Evolutionary conservation across 2,113 vertebrate species (phyloP).

Genomic region (Periophthalmodon schlosseri): DNA sequence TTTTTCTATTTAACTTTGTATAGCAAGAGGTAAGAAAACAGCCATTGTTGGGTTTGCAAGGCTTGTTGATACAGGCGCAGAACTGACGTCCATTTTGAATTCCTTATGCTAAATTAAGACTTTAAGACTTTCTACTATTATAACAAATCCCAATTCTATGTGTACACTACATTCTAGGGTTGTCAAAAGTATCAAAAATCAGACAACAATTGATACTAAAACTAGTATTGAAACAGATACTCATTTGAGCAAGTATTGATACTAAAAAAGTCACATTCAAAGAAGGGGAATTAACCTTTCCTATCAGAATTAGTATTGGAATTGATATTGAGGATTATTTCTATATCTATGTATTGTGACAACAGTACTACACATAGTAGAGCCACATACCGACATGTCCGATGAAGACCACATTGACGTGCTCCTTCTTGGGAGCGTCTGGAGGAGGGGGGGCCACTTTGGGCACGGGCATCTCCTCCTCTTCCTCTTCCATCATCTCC

Average conservation of each 20-base stretch:
- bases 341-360: too few relatives aligned
- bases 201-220: too few relatives aligned
- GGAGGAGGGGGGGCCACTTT: slow-evolving; percentile 86
- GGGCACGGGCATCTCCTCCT: slow-evolving; percentile 89
- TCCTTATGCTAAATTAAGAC: not conserved
- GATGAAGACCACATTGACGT: slow-evolving; percentile 98
- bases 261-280: too few relatives aligned
- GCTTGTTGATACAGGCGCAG: not conserved
- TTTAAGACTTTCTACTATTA: too few relatives aligned
- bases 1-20: not conserved
- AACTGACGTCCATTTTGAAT: not conserved
- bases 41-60: not conserved
- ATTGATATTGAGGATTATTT: too few relatives aligned
- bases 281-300: too few relatives aligned
- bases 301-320: too few relatives aligned
- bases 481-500: slow-evolving; percentile 86
- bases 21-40: not conserved
- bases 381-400: slow-evolving; percentile 91
- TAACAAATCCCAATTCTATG: not conserved
- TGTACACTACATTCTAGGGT: slow-evolving; percentile 76
- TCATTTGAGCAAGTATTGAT: too few relatives aligned
- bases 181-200: too few relatives aligned
- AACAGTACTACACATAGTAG: too few relatives aligned
- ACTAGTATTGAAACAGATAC: too few relatives aligned
- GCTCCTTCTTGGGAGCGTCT: slow-evolving; percentile 95